phyloP scores from a whole-genome alignment of 2,113 vertebrate species.

The Pavo muticus region DNA sequence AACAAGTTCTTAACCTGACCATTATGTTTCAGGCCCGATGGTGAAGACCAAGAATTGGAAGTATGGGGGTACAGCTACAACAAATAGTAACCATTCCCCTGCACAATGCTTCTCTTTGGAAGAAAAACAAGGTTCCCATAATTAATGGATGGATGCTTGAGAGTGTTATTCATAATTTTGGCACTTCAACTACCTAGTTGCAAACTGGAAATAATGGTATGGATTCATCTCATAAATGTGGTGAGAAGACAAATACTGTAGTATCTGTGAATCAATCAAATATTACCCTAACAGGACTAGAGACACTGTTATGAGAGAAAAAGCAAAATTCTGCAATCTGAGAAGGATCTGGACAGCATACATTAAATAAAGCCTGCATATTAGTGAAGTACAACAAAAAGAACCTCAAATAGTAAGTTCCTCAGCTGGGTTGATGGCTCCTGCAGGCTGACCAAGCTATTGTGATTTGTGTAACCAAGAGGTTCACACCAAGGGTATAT shows the following conservation, averaged over 20 bases:
- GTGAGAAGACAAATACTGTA: not conserved
- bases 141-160: not conserved
- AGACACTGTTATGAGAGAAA: not conserved
- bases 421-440: not conserved
- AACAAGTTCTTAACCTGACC: no score
- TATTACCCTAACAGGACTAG: not conserved
- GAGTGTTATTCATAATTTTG: not conserved
- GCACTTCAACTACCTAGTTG: not conserved
- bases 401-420: not conserved
- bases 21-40: not conserved
- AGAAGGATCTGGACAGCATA: not conserved
- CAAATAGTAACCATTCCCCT: not conserved
- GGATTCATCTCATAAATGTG: not conserved
- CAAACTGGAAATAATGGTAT: not conserved
- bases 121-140: not conserved
- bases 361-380: not conserved
- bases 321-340: not conserved
- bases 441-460: not conserved
- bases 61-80: not conserved
- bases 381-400: not conserved
- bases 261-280: not conserved
- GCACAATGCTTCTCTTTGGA: not conserved
- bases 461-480: accelerated
- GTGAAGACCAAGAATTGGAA: not conserved
- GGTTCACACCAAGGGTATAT: not conserved